Evolutionary conservation across 2,113 vertebrate genomes (phyloP).

Genomic region (Ibidorhyncha struthersii): DNA sequence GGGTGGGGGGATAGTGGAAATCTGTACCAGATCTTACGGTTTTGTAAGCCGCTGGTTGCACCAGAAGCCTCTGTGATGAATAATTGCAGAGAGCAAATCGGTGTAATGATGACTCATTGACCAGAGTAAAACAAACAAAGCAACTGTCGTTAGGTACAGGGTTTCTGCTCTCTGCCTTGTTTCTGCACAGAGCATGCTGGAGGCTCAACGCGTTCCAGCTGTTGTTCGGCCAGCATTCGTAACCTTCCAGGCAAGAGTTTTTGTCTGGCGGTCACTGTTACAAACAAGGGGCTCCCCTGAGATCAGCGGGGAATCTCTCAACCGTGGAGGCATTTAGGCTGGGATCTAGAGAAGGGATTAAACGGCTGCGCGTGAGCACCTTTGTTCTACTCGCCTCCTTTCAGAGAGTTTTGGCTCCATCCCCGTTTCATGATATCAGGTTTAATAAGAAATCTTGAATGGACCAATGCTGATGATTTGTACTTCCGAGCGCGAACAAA

Average conservation of each 20-base stretch:
- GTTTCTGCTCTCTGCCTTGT: slow-evolving; percentile 6
- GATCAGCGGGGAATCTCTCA: slow-evolving; percentile 13
- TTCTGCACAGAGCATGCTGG: background rate
- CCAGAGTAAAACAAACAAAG: slow-evolving; percentile 58
- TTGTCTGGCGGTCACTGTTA: slow-evolving; percentile 12
- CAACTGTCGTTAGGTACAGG: slow-evolving; percentile 54
- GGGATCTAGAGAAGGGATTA: slow-evolving; percentile 10
- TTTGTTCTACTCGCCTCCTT: background rate
- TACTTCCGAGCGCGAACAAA: background rate
- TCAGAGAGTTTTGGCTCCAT: background rate
- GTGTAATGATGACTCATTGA: slow-evolving; percentile 13
- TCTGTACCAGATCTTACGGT: accelerated
- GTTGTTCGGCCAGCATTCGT: background rate
- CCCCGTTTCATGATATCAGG: background rate
- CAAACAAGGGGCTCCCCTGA: slow-evolving; percentile 7
- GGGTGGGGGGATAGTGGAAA: background rate
- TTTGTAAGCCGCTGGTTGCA: background rate
- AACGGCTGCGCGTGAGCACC: background rate
- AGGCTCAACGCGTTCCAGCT: slow-evolving; percentile 53
- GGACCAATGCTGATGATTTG: background rate
- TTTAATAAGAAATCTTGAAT: slow-evolving; percentile 49
- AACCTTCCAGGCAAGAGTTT: slow-evolving; percentile 19
- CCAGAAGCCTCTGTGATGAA: background rate
- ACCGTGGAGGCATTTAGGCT: background rate
- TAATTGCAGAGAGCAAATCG: background rate